phyloP scores from a whole-genome alignment of 2,797 vertebrate genomes.

The Myotis myotis region DNA sequence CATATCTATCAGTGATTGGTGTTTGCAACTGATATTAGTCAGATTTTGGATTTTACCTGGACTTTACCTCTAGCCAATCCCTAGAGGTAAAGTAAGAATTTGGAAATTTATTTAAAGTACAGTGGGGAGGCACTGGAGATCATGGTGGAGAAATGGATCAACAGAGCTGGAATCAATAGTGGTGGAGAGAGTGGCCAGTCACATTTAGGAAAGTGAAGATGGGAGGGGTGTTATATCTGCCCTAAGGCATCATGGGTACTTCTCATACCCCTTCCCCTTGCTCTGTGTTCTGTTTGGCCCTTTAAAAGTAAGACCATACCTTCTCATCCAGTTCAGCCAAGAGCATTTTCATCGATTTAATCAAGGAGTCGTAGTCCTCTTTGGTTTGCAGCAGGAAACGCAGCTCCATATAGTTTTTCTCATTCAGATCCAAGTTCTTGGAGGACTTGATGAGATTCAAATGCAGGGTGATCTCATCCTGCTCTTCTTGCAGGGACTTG shows the following conservation, averaged over 20 bases:
- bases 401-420: conserved; percentile 72
- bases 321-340: conserved; percentile 78
- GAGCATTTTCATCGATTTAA: conserved; percentile 75
- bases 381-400: conserved; percentile 73
- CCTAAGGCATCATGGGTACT: neutral
- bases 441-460: conserved; percentile 70
- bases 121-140: neutral
- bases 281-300: rapidly evolving
- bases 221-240: neutral
- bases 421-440: conserved; percentile 34
- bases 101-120: neutral
- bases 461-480: conserved; percentile 61
- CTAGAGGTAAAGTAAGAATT: neutral
- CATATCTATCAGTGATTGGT: neutral
- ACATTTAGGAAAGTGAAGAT: neutral
- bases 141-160: neutral
- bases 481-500: conserved; percentile 69
- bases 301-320: conserved; percentile 68
- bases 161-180: neutral
- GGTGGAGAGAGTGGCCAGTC: neutral
- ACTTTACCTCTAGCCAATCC: neutral
- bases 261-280: neutral
- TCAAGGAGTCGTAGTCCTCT: conserved; percentile 73
- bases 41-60: neutral
- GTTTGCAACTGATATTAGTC: neutral